These are phyloP conservation scores for Ciconia nigra DNA, from an alignment of 2,797 vertebrate species.

Conservation along the genomic window DNA sequence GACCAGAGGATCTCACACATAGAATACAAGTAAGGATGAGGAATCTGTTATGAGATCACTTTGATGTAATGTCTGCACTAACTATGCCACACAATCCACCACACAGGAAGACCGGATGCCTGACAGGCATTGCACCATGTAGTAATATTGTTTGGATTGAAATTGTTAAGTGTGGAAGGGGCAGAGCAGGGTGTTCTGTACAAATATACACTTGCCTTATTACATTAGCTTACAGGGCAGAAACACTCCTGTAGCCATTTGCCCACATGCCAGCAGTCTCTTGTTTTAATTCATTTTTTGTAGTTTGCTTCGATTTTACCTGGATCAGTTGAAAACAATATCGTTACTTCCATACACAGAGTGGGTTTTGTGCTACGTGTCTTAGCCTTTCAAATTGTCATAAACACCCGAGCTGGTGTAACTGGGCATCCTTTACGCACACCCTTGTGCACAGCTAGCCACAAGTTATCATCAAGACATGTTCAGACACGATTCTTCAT, in stretches of 20 bases:
- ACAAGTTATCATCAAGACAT: not conserved
- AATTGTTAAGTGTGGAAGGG: not conserved
- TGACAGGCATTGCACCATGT: not conserved
- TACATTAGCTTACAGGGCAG: not conserved
- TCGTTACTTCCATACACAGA: not conserved
- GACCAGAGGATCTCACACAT: not conserved
- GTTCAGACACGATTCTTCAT: not conserved
- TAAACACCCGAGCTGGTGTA: rapidly evolving
- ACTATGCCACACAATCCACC: not conserved
- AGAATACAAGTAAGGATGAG: not conserved
- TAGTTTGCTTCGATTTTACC: not conserved
- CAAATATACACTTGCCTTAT: slow-evolving; percentile 5
- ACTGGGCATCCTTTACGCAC: not conserved
- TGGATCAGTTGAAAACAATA: not conserved
- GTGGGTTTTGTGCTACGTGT: not conserved
- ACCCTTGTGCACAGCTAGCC: not conserved
- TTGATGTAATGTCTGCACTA: not conserved
- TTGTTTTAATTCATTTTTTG: not conserved
- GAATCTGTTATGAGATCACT: not conserved
- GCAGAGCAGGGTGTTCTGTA: not conserved
- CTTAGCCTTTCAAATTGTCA: not conserved
- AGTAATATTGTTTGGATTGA: not conserved
- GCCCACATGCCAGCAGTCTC: not conserved
- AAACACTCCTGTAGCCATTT: not conserved
- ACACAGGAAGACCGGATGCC: not conserved